Conservation (phyloP, 2,888 invertebrate species). For the Creontiades dilutus region DNA sequence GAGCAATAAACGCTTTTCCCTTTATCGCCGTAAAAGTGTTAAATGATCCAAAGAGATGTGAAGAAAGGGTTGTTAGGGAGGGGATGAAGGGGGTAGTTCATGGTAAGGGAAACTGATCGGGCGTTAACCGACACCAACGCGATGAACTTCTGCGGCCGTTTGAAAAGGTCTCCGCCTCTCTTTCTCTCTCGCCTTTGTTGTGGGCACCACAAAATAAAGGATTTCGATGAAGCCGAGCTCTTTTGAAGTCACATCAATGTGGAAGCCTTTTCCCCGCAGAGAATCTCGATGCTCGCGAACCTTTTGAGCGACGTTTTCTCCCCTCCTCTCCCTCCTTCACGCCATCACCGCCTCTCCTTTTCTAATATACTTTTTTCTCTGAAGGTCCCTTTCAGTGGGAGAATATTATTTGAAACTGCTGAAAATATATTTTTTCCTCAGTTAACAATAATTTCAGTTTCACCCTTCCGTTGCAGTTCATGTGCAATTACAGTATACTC, state of each 20-base stretch:
- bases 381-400: background rate
- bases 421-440: background rate
- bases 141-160: constrained; percentile 40
- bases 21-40: constrained; percentile 30
- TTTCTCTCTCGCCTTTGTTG: constrained; percentile 28
- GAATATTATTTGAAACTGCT: background rate
- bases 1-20: constrained; percentile 21
- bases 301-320: constrained; percentile 46
- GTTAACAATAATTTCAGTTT: too few relatives aligned
- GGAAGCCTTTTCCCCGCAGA: background rate
- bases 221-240: constrained; percentile 41
- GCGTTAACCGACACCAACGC: constrained; percentile 35
- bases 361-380: background rate
- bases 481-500: too few relatives aligned
- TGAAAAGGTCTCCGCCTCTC: constrained; percentile 7
- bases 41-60: constrained; percentile 20
- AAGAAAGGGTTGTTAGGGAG: background rate
- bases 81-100: background rate
- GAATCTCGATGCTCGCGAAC: constrained; percentile 43
- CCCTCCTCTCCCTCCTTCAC: background rate
- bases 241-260: constrained; percentile 53
- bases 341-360: background rate
- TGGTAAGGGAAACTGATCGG: constrained; percentile 17
- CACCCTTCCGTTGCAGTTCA: too few relatives aligned
- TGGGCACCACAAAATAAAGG: constrained; percentile 47